Evolutionary conservation across 2,888 invertebrate genomes (phyloP), one percentile per base, ranked within the genome.

Genomic region (Syrphus vitripennis): DNA sequence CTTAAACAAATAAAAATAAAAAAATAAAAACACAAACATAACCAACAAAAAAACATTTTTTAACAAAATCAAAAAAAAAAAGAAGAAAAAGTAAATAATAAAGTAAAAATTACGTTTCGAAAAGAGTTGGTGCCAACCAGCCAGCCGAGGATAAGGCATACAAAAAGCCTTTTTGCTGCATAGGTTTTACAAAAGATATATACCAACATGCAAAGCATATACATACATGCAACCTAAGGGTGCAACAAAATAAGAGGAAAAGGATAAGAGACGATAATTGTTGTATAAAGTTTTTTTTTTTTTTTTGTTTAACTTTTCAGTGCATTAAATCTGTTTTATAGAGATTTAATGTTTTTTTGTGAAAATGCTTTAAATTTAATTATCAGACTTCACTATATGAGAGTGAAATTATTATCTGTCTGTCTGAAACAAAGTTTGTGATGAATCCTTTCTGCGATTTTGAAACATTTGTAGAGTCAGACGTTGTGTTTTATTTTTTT

Each of bases 251-350:
- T 80, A 70, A 63, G 74, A 70, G 48, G 59, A 75, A 75, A 65
- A 42, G 84, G 61, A 77, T 74, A 77, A 70, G 86, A 82, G 82
- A 82, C 72, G 86, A 78, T 86, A 86, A 86, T 86, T 86, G 86
- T 78, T 86, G 70, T 78, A 70, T 9, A 37, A 55, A 50, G 57
- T 26, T 70, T 45, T 34, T 63, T 63, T 40, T 67, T 57, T 76
- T 48, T 71, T 72, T 72, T 37, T 31, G 2, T 31, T n/a, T n/a
- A 26, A 40, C 10, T 69, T 72, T 65, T 29, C 19, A 70, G 76
- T 70, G 37, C 65, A 83, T 83, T 76, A 76, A 67, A 67, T 67
- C 71, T 76, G 42, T 71, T 80, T n/a, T 80, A 7, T 10, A 61
- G 59, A 53, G 61, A 53, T 50, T 70, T 57, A 10, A 57, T 48